These are phyloP conservation scores for Plodia interpunctella DNA, from an alignment of 1,140 invertebrate species.

Conservation along the genomic window DNA sequence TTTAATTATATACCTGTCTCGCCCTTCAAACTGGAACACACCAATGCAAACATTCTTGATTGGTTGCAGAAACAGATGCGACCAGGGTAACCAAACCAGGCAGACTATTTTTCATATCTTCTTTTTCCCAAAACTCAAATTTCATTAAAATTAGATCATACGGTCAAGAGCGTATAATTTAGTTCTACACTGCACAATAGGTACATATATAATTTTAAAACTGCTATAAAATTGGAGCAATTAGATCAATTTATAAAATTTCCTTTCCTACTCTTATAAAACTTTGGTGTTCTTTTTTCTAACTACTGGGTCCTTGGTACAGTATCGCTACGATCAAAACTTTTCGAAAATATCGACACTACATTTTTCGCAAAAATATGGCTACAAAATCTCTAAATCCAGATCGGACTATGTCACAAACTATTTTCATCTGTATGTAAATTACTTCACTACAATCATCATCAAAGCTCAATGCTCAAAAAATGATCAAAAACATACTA, in stretches of 20 bases:
- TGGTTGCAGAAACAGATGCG: too few relatives aligned
- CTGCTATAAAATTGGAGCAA: not conserved
- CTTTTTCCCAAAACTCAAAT: not conserved
- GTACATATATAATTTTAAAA: not conserved
- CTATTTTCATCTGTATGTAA: constrained; percentile 26
- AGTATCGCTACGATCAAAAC: constrained; percentile 46
- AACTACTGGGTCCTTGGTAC: constrained; percentile 63
- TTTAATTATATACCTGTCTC: too few relatives aligned
- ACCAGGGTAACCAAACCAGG: too few relatives aligned
- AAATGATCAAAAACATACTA: constrained; percentile 56
- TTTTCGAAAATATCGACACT: constrained; percentile 68
- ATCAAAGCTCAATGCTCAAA: constrained; percentile 30
- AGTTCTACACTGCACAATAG: not conserved
- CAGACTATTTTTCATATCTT: too few relatives aligned
- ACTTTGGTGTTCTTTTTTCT: constrained; percentile 68
- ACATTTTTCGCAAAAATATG: constrained; percentile 63
- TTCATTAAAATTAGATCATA: too few relatives aligned
- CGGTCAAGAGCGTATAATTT: not conserved
- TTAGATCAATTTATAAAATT: not conserved
- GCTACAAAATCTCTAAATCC: constrained; percentile 63
- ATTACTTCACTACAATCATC: constrained; percentile 34
- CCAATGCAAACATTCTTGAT: too few relatives aligned
- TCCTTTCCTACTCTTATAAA: constrained; percentile 46
- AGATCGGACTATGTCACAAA: constrained; percentile 41
- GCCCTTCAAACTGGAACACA: too few relatives aligned